Evolutionary conservation across 2,888 invertebrate genomes (phyloP), one percentile per base, ranked within the genome.

Genomic region (Pseudeuparius sepicola): DNA sequence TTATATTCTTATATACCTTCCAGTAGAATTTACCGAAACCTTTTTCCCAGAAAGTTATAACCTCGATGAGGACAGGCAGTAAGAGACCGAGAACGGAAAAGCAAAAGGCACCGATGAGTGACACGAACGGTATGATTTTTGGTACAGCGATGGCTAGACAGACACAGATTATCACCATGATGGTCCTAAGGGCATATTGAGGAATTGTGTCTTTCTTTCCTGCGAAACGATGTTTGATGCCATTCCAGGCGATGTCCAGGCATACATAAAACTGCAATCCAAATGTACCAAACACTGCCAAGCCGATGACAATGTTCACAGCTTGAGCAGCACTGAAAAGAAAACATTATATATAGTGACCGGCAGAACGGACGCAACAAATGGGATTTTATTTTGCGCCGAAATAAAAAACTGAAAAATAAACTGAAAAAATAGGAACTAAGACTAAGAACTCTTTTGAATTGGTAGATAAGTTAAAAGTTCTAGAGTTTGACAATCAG

Each of bases 181-280:
- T 67, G 45, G 78, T 74, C 51, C 70, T 68, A 60, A 87, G 67
- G 15, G 77, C 60, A 61, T 89, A 89, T 59, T 92, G 87, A 4
- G 79, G 77, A 9, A 82, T 52, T 12, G 68, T 60, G 4, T 78
- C 77, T 29, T 73, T 71, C 53, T 78, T 78, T n/a, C n/a, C n/a
- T 3, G 44, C 35, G 46, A 46, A 56, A 44, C 68, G 72, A 1
- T 83, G 76, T 55, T 87, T 82, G 32, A 94, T 67, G 32, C 70
- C 69, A 51, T 81, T 84, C 89, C 92, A 93, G 42, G 80, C 79
- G 46, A 97, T 90, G 54, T 88, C 87, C 36, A 94, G 71, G 59
- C 94, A 93, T 10, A 98, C 96, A 65, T 85, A 97, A 65, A 96
- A 93, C 65, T 97, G 96, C 10, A 98, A 75, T 4, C 90, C 92